Conservation (phyloP, 2,797 vertebrate species). For the Leptoclinus maculatus region DNA sequence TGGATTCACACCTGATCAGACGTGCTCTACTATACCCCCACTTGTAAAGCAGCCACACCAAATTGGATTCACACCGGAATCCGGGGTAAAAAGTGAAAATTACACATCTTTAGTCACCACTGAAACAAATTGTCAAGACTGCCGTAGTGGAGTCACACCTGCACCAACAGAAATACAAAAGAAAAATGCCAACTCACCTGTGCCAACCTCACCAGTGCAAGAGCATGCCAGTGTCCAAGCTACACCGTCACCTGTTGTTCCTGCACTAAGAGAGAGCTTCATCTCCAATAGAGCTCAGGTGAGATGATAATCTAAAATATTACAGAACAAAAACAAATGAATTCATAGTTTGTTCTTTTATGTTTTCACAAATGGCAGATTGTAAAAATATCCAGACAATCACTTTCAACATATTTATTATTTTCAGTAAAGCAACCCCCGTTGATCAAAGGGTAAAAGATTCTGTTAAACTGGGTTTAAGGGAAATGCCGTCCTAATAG, state of each 20-base stretch:
- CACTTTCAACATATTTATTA: background rate
- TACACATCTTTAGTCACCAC: background rate
- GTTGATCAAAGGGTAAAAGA: background rate
- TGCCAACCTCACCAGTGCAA: slow-evolving; percentile 25
- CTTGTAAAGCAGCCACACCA: slow-evolving; percentile 15
- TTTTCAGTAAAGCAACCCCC: background rate
- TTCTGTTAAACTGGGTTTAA: background rate
- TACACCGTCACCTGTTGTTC: slow-evolving; percentile 28
- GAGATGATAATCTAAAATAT: slow-evolving; percentile 7
- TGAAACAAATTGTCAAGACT: slow-evolving; percentile 17
- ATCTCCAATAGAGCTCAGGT: slow-evolving; percentile 47
- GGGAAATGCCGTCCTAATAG: background rate
- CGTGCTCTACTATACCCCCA: background rate
- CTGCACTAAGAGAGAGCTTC: slow-evolving; percentile 18
- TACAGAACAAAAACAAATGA: background rate
- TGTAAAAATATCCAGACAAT: background rate
- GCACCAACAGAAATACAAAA: slow-evolving; percentile 3
- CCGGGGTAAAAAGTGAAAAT: slow-evolving; percentile 10
- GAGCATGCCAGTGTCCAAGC: slow-evolving; percentile 1
- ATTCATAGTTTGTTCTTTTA: background rate
- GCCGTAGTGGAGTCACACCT: slow-evolving; percentile 8
- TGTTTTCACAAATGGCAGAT: background rate
- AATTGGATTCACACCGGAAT: slow-evolving; percentile 33
- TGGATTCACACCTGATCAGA: slow-evolving; percentile 19
- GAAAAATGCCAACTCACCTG: slow-evolving; percentile 38